A percentile compares a stretch with the other conserved stretches of the same genome.
Evolutionary conservation across 1,140 invertebrate genomes (phyloP).

Genomic region (Sitobion miscanthi): DNA sequence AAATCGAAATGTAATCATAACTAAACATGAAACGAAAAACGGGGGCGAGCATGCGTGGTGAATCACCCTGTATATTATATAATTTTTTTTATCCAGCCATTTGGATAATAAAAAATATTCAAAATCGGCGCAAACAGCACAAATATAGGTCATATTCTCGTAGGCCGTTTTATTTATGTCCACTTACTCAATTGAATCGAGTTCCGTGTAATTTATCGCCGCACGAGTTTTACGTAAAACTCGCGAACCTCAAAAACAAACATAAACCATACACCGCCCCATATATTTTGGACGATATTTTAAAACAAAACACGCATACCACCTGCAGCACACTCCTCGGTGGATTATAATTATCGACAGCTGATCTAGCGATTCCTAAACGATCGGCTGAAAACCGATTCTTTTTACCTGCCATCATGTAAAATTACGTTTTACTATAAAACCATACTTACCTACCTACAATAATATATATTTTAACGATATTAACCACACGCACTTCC

Average conservation of each 20-base stretch:
- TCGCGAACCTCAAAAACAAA: background rate
- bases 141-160: background rate
- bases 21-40: too few species aligned
- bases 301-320: background rate
- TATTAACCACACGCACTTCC: background rate
- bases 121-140: background rate
- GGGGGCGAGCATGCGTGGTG: too few species aligned
- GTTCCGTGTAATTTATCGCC: background rate
- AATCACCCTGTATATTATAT: background rate
- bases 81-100: background rate
- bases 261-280: background rate
- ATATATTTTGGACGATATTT: background rate
- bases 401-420: background rate
- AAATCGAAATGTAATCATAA: too few species aligned
- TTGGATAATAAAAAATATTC: background rate
- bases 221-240: background rate
- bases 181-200: too few species aligned
- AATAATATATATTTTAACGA: background rate
- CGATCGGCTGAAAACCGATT: background rate
- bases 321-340: too few species aligned
- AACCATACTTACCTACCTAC: background rate
- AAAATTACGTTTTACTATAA: background rate
- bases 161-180: background rate
- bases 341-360: background rate
- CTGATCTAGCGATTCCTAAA: background rate